Base-by-base conservation (phyloP, 2,888 invertebrate species). In the Ectemnius continuus region DNA sequence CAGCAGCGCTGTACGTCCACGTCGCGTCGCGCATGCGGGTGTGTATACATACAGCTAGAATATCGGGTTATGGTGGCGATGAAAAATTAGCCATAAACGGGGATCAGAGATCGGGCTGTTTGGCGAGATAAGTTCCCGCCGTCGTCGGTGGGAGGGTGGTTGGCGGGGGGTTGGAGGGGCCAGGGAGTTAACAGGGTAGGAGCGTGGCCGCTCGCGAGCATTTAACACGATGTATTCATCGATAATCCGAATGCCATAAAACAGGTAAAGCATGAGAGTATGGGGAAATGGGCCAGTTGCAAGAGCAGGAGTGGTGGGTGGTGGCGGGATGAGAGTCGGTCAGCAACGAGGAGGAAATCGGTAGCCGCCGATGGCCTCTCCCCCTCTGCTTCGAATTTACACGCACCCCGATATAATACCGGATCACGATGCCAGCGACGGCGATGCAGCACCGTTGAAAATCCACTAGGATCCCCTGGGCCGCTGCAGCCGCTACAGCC, bases 181-280 rank as follows among this genome's bases (percentile, higher is more conserved):
- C 4, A 52, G 52, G 26, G n/a, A 61, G 48, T 59, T 72, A 61
- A 67, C 67, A 52, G 45, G 23, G 61, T 58, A 60, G 26, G 63
- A 67, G 23, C 36, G 28, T 26, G 58, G 45, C 45, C 62, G 18
- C 5, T 46, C n/a, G 4, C 61, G 46, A 26, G 61, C 48, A 46
- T 58, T 56, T 61, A 67, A 67, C 62, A 46, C 28, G 46, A 28
- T 52, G 56, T 66, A 56, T 57, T 65, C 65, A 46, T 65, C 60
- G 67, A 70, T 74, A 70, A 70, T 64, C 47, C 70, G 28, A 28
- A 18, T 16, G 18, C 56, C 62, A 63, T 69, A 64, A 73, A 73
- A 47, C 46, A 47, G 26, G 14, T 52, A 52, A 36, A 16, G n/a
- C 52, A 5, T 52, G 52, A 14, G 52, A 52, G 52, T 36, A 11